phyloP scores from a whole-genome alignment of 2,113 vertebrate genomes.

The Barnardius zonarius region DNA sequence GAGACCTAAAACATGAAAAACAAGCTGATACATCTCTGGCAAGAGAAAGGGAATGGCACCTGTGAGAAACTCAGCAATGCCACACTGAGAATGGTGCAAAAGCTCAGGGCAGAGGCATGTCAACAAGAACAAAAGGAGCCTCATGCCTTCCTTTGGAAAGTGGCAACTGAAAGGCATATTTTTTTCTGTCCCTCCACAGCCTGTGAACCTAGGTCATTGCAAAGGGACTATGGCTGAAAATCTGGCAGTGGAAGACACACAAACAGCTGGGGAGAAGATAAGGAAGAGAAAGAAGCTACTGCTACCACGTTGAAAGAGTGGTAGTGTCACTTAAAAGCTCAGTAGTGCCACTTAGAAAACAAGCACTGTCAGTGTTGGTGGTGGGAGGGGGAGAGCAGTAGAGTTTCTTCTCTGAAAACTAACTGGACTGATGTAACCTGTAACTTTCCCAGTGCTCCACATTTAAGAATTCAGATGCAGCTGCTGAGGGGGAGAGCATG shows the following conservation, averaged over 20 bases:
- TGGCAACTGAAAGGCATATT: neutral
- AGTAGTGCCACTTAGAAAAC: neutral
- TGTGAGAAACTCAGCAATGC: neutral
- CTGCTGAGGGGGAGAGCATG: neutral
- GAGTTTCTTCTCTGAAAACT: neutral
- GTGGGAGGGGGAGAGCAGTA: neutral
- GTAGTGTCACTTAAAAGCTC: neutral
- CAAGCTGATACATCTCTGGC: neutral
- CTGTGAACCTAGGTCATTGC: neutral
- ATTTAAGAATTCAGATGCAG: neutral
- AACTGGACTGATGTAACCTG: neutral
- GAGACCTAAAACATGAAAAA: neutral
- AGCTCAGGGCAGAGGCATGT: neutral
- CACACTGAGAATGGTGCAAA: neutral
- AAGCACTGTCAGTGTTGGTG: neutral
- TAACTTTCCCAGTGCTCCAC: neutral
- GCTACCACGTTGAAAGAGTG: neutral
- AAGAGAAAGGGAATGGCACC: neutral
- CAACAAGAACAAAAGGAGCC: neutral
- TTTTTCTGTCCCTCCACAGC: neutral
- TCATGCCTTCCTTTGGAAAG: neutral
- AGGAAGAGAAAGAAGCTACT: neutral
- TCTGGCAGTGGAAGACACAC: neutral
- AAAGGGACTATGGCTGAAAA: neutral
- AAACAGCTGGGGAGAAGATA: neutral